Evolutionary conservation across 2,113 vertebrate genomes (phyloP).

Genomic region (Genyomyrus donnyi): DNA sequence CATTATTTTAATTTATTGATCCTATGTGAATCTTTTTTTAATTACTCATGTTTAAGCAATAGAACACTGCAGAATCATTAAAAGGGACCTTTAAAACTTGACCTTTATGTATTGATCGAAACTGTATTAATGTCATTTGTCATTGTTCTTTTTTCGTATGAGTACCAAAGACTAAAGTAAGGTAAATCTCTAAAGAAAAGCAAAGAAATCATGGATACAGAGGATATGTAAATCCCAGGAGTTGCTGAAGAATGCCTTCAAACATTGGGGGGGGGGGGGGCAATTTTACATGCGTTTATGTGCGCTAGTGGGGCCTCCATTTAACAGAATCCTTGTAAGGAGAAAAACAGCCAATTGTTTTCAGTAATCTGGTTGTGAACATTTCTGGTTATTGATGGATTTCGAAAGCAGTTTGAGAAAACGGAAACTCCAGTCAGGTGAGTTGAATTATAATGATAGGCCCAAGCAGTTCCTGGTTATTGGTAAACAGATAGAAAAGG

Average conservation of each 20-base stretch:
- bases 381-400: background rate
- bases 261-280: background rate
- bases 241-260: background rate
- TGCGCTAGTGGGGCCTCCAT: background rate
- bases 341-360: background rate
- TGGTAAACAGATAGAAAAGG: background rate
- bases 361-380: background rate
- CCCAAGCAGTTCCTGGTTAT: background rate
- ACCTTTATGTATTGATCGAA: background rate
- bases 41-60: background rate
- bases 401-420: background rate
- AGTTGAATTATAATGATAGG: background rate
- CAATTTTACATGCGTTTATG: background rate
- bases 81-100: background rate
- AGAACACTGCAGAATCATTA: background rate
- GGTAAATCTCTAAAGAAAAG: background rate
- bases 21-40: background rate
- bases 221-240: background rate
- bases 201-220: background rate
- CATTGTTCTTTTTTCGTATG: background rate
- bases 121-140: background rate
- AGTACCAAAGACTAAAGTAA: background rate
- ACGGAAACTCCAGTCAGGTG: background rate
- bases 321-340: background rate
- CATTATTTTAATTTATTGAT: background rate